Conservation (phyloP, 1,140 invertebrate species). For the Eriosoma lanigerum region DNA sequence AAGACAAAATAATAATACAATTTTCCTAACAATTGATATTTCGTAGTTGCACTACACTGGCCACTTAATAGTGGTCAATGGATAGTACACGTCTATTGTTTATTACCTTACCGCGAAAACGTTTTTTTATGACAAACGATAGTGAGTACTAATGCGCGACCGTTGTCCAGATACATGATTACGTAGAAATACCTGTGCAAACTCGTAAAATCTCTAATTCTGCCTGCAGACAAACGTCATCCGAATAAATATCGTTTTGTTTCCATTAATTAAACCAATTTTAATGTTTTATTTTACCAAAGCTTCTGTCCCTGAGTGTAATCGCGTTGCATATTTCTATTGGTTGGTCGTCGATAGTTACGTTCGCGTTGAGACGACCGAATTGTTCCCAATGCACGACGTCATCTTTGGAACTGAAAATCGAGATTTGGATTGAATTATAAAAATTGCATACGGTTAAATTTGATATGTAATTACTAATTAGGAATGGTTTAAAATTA, state of each 20-base stretch:
- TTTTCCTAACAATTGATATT: too few species aligned
- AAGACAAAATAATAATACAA: too few species aligned
- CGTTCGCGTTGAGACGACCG: not conserved
- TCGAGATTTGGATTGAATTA: too few species aligned
- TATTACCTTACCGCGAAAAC: constrained; percentile 9
- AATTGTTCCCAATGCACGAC: constrained; percentile 35
- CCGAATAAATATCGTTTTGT: too few species aligned
- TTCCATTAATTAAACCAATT: too few species aligned
- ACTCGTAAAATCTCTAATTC: not conserved
- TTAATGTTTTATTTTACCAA: constrained; percentile 19
- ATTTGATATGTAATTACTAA: too few species aligned
- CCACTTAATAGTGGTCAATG: too few species aligned
- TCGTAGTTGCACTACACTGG: too few species aligned
- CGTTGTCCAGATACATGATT: constrained; percentile 13
- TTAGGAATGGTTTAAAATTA: too few species aligned
- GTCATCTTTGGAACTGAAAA: constrained; percentile 15
- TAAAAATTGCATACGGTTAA: too few species aligned
- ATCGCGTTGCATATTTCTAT: not conserved
- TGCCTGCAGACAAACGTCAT: not conserved
- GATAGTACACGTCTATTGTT: too few species aligned
- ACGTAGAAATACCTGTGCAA: constrained; percentile 32
- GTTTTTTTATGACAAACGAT: constrained; percentile 11
- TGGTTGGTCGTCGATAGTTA: not conserved
- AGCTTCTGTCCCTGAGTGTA: constrained; percentile 29
- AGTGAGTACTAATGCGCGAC: not conserved